phyloP scores from a whole-genome alignment of 2,113 vertebrate genomes.

The Hemicordylus capensis region DNA sequence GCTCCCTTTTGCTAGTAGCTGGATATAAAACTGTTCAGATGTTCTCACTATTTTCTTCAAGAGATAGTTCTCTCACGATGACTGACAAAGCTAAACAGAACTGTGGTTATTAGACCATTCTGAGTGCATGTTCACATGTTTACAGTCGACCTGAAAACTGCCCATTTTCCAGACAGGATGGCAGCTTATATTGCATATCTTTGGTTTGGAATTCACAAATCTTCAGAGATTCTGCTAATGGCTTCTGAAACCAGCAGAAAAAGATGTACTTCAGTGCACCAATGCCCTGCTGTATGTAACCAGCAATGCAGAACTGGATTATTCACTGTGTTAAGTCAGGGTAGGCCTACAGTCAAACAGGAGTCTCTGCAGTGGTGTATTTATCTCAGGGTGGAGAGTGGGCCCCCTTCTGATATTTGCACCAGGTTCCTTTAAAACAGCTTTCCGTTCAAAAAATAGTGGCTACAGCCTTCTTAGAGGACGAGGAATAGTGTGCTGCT shows the following conservation, averaged over 20 bases:
- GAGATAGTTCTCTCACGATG: not conserved
- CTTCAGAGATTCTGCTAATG: not conserved
- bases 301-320: not conserved
- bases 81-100: slow-evolving; percentile 12
- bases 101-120: not conserved
- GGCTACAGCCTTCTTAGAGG: not conserved
- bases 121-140: slow-evolving; percentile 8
- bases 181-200: slow-evolving; percentile 8
- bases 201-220: not conserved
- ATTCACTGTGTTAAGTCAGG: not conserved
- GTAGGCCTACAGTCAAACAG: not conserved
- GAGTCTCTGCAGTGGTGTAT: not conserved
- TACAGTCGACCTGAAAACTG: slow-evolving; percentile 1
- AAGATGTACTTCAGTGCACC: not conserved
- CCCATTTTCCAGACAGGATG: not conserved
- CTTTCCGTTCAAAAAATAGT: not conserved
- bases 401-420: not conserved
- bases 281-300: not conserved
- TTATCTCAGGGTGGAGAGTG: too few species aligned
- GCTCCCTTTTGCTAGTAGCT: not conserved
- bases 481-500: not conserved
- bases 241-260: not conserved
- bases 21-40: not conserved
- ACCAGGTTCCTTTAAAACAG: not conserved
- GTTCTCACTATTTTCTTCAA: not conserved